A percentile compares a stretch with the other conserved stretches of the same genome.
phyloP scores from a whole-genome alignment of 2,797 vertebrate species.

The Tauraco hartlaubi region DNA sequence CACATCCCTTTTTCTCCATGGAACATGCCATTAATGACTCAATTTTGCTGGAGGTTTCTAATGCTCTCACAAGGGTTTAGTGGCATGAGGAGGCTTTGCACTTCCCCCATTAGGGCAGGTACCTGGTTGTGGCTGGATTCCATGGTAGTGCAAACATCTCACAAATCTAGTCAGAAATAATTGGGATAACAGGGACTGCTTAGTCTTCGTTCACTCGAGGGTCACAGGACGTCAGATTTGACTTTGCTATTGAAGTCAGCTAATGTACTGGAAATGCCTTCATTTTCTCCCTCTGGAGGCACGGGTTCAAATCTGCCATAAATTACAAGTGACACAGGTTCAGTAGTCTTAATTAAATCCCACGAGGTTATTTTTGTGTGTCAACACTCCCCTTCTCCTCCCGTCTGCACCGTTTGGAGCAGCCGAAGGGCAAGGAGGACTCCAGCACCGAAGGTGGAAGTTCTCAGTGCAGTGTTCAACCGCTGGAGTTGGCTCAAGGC shows the following conservation, averaged over 20 bases:
- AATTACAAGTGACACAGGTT: constrained; percentile 47
- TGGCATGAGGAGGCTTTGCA: neutral
- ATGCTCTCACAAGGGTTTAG: neutral
- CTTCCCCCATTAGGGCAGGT: neutral
- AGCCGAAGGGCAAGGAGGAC: constrained; percentile 12
- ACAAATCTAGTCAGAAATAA: constrained; percentile 59
- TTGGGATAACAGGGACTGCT: constrained; percentile 19
- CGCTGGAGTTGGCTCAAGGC: neutral
- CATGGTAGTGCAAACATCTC: constrained; percentile 31
- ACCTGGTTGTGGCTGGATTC: neutral
- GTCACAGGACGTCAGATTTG: constrained; percentile 5
- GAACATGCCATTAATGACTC: neutral
- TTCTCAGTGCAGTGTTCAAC: neutral
- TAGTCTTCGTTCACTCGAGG: constrained; percentile 20
- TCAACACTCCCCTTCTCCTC: constrained; percentile 27
- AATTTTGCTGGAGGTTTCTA: neutral
- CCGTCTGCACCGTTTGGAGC: neutral
- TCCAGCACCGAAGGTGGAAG: neutral
- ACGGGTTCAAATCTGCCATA: constrained; percentile 9
- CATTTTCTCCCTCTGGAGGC: constrained; percentile 48
- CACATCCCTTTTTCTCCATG: neutral
- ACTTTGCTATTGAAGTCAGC: constrained; percentile 43
- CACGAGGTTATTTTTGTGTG: constrained; percentile 32
- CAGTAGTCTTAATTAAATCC: constrained; percentile 51
- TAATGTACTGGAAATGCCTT: constrained; percentile 41